Base-by-base conservation (phyloP, 2,797 vertebrate genomes). In the Chelon auratus region DNA sequence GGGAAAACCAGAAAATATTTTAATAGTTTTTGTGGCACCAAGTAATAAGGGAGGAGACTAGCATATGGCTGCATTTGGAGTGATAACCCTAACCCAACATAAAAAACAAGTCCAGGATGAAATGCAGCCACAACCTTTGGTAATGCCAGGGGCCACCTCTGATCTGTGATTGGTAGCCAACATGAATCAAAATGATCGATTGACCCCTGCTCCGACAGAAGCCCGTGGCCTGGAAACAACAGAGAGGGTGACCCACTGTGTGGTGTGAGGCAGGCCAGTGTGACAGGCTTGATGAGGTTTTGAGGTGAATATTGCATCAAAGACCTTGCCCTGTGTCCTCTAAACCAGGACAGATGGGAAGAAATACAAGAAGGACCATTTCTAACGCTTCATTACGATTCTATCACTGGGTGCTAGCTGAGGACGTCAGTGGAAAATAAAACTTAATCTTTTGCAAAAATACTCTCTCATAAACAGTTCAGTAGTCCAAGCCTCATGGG, bases 101-200 rank as follows among this genome's bases (percentile, higher is more conserved):
- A 66, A 84, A 82, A 77, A 82, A 77, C 36, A 66, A 65, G 57
- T 18, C 37, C 2, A 14, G 64, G 51, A 82, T 80, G 79, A 78
- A 78, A 77, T 77, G 65, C 78, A 81, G 67, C 71, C 68, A 58
- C 59, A 71, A 91, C 89, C 90, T 93, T 91, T 90, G 71, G 65
- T 77, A 86, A 89, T 91, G 89, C 84, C 92, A 93, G 60, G 77
- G 79, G 72, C 72, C 80, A 78, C 77, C 82, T 92, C 89, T 91
- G 88, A 92, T 93, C 88, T 85, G 62, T 78, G 89, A 93, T 90
- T 90, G 90, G 86, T 66, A 74, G 66, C 77, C 58, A 26, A 92
- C 88, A 92, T 93, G 87, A 93, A 91, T 92, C 78, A 90, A 91
- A 89, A 86, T 13, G 67, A 93, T 92, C 86, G 87, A 91, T 92